Percentiles rank a stretch among this genome's conserved stretches.
These are phyloP conservation scores for Oxygymnocypris stewartii DNA, from an alignment of 2,113 vertebrate species.

Conservation along the genomic window DNA sequence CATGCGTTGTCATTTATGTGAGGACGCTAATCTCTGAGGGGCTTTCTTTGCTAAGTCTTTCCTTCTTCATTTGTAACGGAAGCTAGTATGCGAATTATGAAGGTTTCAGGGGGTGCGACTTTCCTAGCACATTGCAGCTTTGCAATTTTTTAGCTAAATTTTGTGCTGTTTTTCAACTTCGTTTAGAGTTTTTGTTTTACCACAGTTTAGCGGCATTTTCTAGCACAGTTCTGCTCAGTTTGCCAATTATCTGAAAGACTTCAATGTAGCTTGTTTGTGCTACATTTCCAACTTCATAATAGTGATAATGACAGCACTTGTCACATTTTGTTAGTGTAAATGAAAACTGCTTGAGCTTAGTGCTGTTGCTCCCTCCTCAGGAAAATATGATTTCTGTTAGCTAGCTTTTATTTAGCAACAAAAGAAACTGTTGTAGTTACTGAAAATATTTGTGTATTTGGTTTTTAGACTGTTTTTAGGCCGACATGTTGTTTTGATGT, in stretches of 20 bases:
- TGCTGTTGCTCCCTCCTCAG: not conserved
- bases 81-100: too few relatives aligned
- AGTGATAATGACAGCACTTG: not conserved
- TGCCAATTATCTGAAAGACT: not conserved
- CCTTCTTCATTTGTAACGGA: too few relatives aligned
- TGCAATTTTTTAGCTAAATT: not conserved
- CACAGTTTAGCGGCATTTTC: not conserved
- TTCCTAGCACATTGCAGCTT: not conserved
- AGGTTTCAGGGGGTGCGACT: not conserved
- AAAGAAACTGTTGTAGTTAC: not conserved
- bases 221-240: not conserved
- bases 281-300: not conserved
- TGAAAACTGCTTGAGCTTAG: not conserved
- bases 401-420: not conserved
- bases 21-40: not conserved
- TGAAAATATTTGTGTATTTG: too few relatives aligned
- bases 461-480: too few relatives aligned
- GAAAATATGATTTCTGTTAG: not conserved
- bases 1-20: not conserved
- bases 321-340: not conserved
- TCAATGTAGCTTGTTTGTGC: not conserved
- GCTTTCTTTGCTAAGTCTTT: too few relatives aligned
- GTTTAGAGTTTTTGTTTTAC: not conserved
- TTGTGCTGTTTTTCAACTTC: not conserved
- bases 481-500: not conserved